Base-by-base conservation (phyloP, 2,888 invertebrate genomes). In the Cryptus armator region DNA sequence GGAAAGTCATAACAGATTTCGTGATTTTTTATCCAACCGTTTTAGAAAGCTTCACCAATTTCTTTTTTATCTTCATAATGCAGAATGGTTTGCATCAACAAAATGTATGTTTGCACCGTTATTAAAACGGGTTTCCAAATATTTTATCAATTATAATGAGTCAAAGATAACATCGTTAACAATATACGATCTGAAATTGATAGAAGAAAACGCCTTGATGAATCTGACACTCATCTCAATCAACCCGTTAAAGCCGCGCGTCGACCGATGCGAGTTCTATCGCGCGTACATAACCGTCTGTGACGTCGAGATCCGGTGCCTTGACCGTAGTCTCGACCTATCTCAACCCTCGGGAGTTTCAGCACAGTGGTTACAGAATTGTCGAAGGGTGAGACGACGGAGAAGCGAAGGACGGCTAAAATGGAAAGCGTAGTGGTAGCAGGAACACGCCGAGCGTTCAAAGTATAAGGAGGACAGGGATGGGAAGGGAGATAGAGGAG, bases 291-390 rank as follows among this genome's bases (percentile, higher is more conserved):
- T 68, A 77, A 68, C 59, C 68, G 56, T 24, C 24, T 7, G 70
- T 14, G 62, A 70, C 48, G 70, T 70, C 44, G 78, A 46, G 59
- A 51, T 43, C 32, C 62, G 62, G 37, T 70, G 70, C 48, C 68
- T 70, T 51, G 78, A 78, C 78, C 70, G 67, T 59, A 46, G 70
- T 51, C 71, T 44, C 59, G 82, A 82, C 77, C 82, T 82, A 67
- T 72, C 77, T 72, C 82, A 82, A 82, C 59, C 51, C 66, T 43
- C 44, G 10, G 5, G 68, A 53, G 64, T 19, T 62, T 32, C 43
- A 12, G 19, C 19, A 24, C 12, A 12, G 32, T 19, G 48, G 29
- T 12, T 66, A 44, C 70, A 62, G 64, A 56, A 51, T 75, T 44
- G 19, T 44, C 62, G 66, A 77, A 71, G 82, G 77, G 44, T 44